Evolutionary conservation across 2,797 vertebrate genomes (phyloP).

Genomic region (Crocodylus rhombifer): DNA sequence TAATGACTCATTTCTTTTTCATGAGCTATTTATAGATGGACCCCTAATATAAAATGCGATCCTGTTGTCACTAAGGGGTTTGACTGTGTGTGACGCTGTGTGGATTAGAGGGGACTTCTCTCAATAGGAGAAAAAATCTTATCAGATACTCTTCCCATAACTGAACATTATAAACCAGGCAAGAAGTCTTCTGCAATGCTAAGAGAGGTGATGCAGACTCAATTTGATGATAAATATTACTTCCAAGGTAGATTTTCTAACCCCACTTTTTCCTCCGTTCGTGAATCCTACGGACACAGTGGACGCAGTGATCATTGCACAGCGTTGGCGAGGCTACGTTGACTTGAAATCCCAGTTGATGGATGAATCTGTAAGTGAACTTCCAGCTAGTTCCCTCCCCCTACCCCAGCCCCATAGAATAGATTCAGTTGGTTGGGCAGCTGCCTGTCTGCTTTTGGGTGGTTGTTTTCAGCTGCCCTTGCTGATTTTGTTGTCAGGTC

Average conservation of each 20-base stretch:
- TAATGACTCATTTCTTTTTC: constrained; percentile 6
- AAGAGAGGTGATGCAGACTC: not conserved
- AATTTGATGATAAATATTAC: not conserved
- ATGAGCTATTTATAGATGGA: not conserved
- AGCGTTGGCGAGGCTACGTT: not conserved
- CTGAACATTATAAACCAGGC: not conserved
- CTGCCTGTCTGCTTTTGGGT: not conserved
- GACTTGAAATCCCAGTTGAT: accelerated
- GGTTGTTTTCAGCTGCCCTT: not conserved
- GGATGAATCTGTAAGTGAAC: constrained; percentile 6
- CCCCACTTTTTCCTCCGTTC: constrained; percentile 2
- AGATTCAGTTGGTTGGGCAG: not conserved
- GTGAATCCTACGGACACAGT: not conserved
- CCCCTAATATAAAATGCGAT: accelerated
- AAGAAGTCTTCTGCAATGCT: not conserved
- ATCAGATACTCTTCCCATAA: not conserved
- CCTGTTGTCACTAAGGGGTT: not conserved
- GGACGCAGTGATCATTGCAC: not conserved
- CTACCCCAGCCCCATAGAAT: not conserved
- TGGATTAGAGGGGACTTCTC: not conserved
- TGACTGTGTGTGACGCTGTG: accelerated
- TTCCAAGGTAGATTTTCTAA: not conserved
- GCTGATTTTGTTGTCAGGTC: constrained; percentile 55
- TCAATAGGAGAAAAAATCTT: not conserved
- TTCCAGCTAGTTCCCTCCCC: not conserved